Base-by-base conservation (phyloP, 2,888 invertebrate species). In the Suillia variegata region DNA sequence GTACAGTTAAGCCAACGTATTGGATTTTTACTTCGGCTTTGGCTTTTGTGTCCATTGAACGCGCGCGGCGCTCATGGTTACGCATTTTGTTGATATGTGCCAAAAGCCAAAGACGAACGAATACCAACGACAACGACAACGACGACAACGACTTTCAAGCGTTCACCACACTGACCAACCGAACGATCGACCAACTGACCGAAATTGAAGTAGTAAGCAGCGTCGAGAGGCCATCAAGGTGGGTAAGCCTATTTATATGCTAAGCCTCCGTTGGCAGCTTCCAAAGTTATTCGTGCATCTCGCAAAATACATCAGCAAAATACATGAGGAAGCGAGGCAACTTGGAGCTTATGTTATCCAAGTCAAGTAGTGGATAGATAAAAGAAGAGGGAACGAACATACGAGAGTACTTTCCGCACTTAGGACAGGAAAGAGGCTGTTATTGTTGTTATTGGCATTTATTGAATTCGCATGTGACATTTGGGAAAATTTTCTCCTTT, bases 261-360 rank as follows among this genome's bases (percentile, higher is more conserved):
- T 15, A 24, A 15, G 52, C 34, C 31, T 13, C 31, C 26, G 17
- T 51, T 5, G 38, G n/a, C n/a, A 4, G 31, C 24, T 49, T 22
- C 22, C 33, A 53, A 53, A 58, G 48, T 58, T 58, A 58, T 58
- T 54, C 58, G 50, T 59, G 58, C 58, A 38, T 59, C 22, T 42
- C 38, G 50, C 33, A 45, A 47, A 72, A 72, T 74, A 74, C n/a
- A 74, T 74, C 74, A 74, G 74, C 74, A n/a, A n/a, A n/a, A n/a
- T n/a, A n/a, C n/a, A n/a, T n/a, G n/a, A n/a, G n/a, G n/a, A n/a
- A n/a, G n/a, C n/a, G n/a, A n/a, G n/a, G n/a, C n/a, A n/a, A n/a
- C n/a, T n/a, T n/a, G n/a, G n/a, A 74, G 74, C 73, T 74, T 74
- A 74, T 73, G 71, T 61, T 60, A 64, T 38, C 5, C 10, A n/a